Base-by-base conservation (phyloP, 2,888 invertebrate genomes). In the Tinea pellionella region DNA sequence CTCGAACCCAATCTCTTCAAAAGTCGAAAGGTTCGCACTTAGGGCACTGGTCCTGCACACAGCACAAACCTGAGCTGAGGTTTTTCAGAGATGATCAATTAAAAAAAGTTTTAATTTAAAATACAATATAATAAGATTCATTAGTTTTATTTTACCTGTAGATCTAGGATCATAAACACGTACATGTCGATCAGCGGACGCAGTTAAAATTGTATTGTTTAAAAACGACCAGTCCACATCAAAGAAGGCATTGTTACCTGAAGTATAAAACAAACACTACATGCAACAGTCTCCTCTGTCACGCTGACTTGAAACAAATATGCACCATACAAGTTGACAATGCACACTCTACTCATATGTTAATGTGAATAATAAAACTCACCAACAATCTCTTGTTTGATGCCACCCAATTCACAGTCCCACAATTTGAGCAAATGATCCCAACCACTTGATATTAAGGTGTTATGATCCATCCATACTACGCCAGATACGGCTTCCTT, bases 401-500 rank as follows among this genome's bases (percentile, higher is more conserved):
- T 91, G 41, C 93, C 94, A 58, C 94, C 95, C 57, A 94, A 81
- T 69, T 95, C 94, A 53, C 95, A 89, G 78, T 99, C 98, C 99
- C 99, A 99, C 8, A 97, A 76, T 75, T 95, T 94, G 13, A 99
- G 87, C 0, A 97, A 94, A 74, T 99, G 98, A 85, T 99, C 99
- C 97, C 97, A 97, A 0, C 98, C 96, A 60, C 93, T 91, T 0
- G 97, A 96, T 8, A 95, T 89, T 1, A 98, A 84, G 63, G 94
- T 94, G 64, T 91, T 89, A 61, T 89, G 89, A 66, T 94, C 93
- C 67, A 94, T 90, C 98, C 98, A 99, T 60, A 92, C 90, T 0
- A 95, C 90, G 0, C 93, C 91, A 0, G 96, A 95, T 15, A 99
- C 91, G 12, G 94, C 94, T 79, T 99, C 99, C 63, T 93, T 92